Evolutionary conservation across 2,797 vertebrate genomes (phyloP).

Genomic region (Crypturellus tataupa): DNA sequence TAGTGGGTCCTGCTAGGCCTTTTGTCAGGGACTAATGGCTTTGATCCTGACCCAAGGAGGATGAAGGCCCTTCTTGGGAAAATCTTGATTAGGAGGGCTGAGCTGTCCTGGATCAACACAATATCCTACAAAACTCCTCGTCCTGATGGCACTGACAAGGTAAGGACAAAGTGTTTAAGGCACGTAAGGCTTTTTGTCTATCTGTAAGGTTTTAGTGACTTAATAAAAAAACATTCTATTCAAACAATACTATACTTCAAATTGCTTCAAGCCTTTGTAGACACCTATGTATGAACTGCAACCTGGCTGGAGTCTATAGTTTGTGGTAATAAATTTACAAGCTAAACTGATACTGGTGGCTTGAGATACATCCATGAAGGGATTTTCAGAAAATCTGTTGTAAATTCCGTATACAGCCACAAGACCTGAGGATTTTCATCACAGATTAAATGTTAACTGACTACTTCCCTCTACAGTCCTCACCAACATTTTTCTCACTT

Average conservation of each 20-base stretch:
- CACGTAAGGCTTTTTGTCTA: not conserved
- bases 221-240: not conserved
- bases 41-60: not conserved
- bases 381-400: not conserved
- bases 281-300: not conserved
- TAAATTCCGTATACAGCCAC: not conserved
- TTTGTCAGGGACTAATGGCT: slow-evolving; percentile 43
- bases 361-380: not conserved
- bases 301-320: not conserved
- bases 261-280: not conserved
- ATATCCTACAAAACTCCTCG: not conserved
- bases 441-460: slow-evolving; percentile 38
- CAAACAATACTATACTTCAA: not conserved
- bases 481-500: slow-evolving; percentile 58
- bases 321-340: not conserved
- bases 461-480: slow-evolving; percentile 35
- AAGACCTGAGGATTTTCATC: not conserved
- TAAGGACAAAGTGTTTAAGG: not conserved
- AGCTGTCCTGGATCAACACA: not conserved
- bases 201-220: not conserved
- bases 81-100: not conserved
- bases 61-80: not conserved
- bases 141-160: not conserved
- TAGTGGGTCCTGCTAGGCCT: slow-evolving; percentile 15
- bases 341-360: not conserved